Base-by-base conservation (phyloP, 1,140 invertebrate species). In the Aricia agestis region DNA sequence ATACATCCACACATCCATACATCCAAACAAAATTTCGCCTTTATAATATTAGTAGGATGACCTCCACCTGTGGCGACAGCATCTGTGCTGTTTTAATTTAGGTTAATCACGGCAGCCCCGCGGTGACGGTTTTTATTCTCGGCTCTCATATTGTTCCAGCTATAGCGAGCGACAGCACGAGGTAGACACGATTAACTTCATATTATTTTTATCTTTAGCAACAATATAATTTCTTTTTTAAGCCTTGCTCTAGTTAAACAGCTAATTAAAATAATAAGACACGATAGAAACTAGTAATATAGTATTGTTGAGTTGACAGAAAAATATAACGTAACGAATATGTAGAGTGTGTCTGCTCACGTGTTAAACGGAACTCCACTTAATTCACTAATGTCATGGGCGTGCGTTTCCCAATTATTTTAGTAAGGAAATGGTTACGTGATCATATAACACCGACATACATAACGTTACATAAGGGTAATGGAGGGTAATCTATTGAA, bases 331-430 rank as follows among this genome's bases (percentile, higher is more conserved):
- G 36, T 36, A 36, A 36, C 36, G 0, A 52, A 13, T 13, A 52
- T 42, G 41, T 42, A 52, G 45, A 52, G 45, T 42, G n/a, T n/a
- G n/a, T 42, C 0, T 9, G 41, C 45, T 52, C 45, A 52, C 45
- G 45, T 52, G 45, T 9, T 52, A 15, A 52, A 52, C 45, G 45
- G 13, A 52, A 52, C 45, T 52, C 1, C 9, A 52, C 45, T 52
- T 52, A 52, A 52, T 52, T 52, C 13, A 13, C 45, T 52, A 52
- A 52, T 52, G 45, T 52, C 45, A 52, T 63, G 18, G 18, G 10
- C 59, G 18, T 19, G 59, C 59, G 18, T 63, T 63, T 59, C 25
- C 6, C 59, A 63, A 63, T 63, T 63, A 19, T 19, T 63, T 63
- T 25, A 18, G 17, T 19, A 19, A 63, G 59, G 59, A 63, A 63